These are phyloP conservation scores for Alethe diademata DNA, from an alignment of 2,113 vertebrate species.

Conservation along the genomic window DNA sequence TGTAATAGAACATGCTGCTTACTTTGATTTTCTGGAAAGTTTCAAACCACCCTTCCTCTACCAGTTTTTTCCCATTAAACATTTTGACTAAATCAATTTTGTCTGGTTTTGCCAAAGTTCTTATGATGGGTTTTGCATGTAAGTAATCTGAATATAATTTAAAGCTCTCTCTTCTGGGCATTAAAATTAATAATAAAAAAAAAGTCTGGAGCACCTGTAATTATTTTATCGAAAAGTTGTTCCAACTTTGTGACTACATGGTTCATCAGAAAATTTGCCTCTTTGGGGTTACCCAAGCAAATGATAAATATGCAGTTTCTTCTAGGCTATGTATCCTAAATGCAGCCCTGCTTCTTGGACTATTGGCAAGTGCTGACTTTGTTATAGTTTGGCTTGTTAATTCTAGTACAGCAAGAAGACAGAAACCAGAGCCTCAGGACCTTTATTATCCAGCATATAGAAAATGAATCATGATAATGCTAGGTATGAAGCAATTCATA, in stretches of 20 bases:
- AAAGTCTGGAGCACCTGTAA: not conserved
- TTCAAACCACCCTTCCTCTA: not conserved
- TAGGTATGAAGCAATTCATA: not conserved
- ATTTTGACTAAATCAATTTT: not conserved
- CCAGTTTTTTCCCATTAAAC: not conserved
- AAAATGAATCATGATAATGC: not conserved
- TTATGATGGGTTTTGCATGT: not conserved
- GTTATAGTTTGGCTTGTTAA: not conserved
- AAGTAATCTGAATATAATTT: not conserved
- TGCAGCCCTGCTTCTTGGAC: not conserved
- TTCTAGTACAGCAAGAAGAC: not conserved
- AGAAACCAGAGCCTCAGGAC: not conserved
- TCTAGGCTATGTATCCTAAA: not conserved
- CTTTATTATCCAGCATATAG: not conserved
- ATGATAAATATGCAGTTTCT: not conserved
- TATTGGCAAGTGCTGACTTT: not conserved
- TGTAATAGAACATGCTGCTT: not conserved
- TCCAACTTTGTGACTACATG: not conserved
- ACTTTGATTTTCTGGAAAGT: not conserved
- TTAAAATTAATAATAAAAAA: not conserved
- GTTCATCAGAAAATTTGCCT: not conserved
- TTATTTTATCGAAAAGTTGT: not conserved
- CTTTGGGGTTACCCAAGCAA: not conserved
- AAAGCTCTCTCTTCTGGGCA: not conserved
- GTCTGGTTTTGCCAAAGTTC: not conserved